Evolutionary conservation across 2,797 vertebrate species (phyloP).

Genomic region (Triplophysa yarkandensis): DNA sequence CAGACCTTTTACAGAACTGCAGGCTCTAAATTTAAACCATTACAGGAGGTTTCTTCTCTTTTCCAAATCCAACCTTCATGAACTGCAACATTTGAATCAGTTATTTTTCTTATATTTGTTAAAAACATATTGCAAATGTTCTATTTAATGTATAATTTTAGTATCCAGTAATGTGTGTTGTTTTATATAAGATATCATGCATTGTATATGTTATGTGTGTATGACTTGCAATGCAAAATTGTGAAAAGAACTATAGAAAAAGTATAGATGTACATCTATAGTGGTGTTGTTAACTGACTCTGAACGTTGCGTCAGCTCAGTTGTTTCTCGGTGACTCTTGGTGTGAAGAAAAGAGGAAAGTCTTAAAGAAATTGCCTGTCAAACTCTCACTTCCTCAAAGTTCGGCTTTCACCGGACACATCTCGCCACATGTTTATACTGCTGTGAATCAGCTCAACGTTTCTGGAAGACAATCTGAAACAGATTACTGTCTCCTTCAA

Average conservation of each 20-base stretch:
- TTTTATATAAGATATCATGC: too few relatives aligned
- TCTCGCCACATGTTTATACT: slow-evolving; percentile 49
- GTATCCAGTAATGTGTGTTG: too few relatives aligned
- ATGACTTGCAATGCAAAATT: too few relatives aligned
- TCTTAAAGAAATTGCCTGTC: neutral
- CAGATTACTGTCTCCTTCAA: slow-evolving; percentile 62
- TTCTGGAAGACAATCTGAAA: slow-evolving; percentile 8
- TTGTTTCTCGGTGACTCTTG: neutral
- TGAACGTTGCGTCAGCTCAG: slow-evolving; percentile 7
- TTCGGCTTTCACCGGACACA: slow-evolving; percentile 46
- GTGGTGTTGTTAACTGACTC: neutral
- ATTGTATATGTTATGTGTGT: too few relatives aligned
- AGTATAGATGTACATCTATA: too few relatives aligned
- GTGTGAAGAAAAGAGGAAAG: slow-evolving; percentile 18
- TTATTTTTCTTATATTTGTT: too few relatives aligned
- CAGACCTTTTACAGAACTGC: slow-evolving; percentile 25
- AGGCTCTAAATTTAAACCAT: slow-evolving; percentile 7
- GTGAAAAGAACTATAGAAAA: too few relatives aligned
- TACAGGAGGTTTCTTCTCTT: neutral
- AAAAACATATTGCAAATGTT: too few relatives aligned
- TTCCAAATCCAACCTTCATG: neutral
- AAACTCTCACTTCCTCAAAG: slow-evolving; percentile 70
- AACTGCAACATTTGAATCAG: neutral
- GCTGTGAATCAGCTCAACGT: slow-evolving; percentile 16
- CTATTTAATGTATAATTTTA: too few relatives aligned